Evolutionary conservation across 2,113 vertebrate species (phyloP).

Genomic region (Perca schrenkii): DNA sequence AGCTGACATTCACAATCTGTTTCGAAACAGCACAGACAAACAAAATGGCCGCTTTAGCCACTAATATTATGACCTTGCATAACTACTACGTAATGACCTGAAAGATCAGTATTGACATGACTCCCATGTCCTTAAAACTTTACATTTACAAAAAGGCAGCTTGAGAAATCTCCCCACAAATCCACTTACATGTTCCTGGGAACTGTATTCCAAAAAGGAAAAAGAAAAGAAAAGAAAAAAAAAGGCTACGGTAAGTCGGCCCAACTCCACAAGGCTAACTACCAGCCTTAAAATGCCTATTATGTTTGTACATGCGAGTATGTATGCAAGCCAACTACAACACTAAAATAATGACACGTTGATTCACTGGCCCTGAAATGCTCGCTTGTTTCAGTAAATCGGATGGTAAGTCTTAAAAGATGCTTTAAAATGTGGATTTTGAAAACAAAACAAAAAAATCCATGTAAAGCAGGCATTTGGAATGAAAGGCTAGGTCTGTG

Average conservation of each 20-base stretch:
- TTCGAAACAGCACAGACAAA: constrained; percentile 51
- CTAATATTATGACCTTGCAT: constrained; percentile 19
- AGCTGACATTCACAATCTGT: constrained; percentile 47
- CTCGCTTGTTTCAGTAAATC: constrained; percentile 54
- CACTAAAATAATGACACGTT: constrained; percentile 51
- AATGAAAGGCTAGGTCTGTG: constrained; percentile 48
- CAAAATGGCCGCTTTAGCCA: constrained; percentile 59
- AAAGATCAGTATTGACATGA: constrained; percentile 43
- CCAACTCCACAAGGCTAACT: constrained; percentile 23
- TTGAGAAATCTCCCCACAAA: constrained; percentile 44
- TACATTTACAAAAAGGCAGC: constrained; percentile 69
- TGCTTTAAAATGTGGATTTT: constrained; percentile 47
- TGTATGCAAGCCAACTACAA: constrained; percentile 47
- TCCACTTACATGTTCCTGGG: constrained; percentile 16
- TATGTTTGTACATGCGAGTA: constrained; percentile 61
- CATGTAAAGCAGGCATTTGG: constrained; percentile 53
- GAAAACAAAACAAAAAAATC: constrained; percentile 26
- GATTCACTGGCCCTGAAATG: constrained; percentile 59
- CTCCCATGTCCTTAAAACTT: constrained; percentile 29
- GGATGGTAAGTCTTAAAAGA: constrained; percentile 60
- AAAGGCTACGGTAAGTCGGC: constrained; percentile 27
- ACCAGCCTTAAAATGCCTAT: constrained; percentile 39
- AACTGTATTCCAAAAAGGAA: background rate
- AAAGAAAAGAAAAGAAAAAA: background rate
- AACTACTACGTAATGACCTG: constrained; percentile 24